These are phyloP conservation scores for Carcharodon carcharias DNA, from an alignment of 2,797 vertebrate species.

Conservation along the genomic window DNA sequence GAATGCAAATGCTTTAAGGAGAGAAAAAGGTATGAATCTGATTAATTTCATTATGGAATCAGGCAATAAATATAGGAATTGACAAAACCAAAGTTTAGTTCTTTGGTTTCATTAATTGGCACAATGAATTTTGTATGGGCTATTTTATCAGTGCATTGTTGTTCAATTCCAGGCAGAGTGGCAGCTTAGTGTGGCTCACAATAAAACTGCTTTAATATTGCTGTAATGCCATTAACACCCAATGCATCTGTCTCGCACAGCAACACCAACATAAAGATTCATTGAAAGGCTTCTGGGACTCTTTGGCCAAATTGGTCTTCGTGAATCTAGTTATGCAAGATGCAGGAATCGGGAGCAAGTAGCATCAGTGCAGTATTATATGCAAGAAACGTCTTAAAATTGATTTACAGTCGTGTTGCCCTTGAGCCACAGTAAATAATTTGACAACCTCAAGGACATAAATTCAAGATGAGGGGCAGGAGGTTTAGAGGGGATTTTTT, in stretches of 20 bases:
- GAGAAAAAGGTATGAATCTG: neutral
- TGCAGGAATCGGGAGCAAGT: neutral
- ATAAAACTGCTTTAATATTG: neutral
- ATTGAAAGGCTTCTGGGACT: neutral
- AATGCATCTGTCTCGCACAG: neutral
- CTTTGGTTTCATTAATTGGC: neutral
- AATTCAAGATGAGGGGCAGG: no score
- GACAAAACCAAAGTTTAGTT: neutral
- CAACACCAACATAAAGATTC: neutral
- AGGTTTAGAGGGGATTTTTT: no score
- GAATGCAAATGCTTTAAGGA: neutral
- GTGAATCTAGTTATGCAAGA: neutral
- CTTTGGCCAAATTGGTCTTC: neutral
- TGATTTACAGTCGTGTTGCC: neutral
- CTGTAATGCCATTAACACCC: neutral
- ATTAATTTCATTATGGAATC: neutral
- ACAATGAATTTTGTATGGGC: neutral
- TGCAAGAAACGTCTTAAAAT: neutral
- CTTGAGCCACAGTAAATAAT: neutral
- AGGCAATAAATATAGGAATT: neutral
- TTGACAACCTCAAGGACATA: no score
- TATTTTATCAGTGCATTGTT: neutral
- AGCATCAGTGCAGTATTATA: neutral
- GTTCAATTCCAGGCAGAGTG: neutral
- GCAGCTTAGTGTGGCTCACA: neutral